Percentiles rank a stretch among this genome's conserved stretches.
phyloP scores from a whole-genome alignment of 2,113 vertebrate genomes.

The Ploceus nigricollis region DNA sequence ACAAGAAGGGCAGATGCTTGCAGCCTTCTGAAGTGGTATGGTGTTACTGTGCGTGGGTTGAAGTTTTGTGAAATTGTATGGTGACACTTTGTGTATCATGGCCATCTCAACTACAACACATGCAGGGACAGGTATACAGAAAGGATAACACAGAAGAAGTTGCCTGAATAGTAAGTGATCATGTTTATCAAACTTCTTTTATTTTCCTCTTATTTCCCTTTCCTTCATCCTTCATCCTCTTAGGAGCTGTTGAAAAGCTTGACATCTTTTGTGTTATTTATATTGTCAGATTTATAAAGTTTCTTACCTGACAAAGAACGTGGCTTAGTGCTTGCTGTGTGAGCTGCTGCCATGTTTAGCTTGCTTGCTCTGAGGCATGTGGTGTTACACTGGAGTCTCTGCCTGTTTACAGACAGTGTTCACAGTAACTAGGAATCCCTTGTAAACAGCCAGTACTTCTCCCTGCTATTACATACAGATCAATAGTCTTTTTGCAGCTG shows the following conservation, averaged over 20 bases:
- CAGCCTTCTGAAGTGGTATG: background rate
- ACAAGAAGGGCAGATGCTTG: background rate
- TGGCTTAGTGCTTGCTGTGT: background rate
- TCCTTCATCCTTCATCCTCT: background rate
- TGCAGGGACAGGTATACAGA: background rate
- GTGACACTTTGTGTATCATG: background rate
- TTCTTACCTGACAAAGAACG: background rate
- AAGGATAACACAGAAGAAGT: background rate
- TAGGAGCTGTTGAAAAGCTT: background rate
- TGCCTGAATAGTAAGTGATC: background rate
- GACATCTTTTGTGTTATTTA: background rate
- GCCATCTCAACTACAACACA: fast-evolving
- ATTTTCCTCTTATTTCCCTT: background rate
- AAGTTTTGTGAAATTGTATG: background rate
- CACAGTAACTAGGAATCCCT: background rate
- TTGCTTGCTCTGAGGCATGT: background rate
- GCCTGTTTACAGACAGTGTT: background rate
- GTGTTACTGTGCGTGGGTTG: background rate
- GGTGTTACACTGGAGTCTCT: background rate
- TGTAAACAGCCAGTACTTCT: background rate
- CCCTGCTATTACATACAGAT: background rate
- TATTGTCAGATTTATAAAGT: background rate
- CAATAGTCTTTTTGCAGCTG: background rate
- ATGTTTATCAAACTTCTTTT: background rate
- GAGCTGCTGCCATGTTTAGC: background rate